These are phyloP conservation scores for Poecilia latipinna DNA, from an alignment of 2,113 vertebrate genomes.

Conservation along the genomic window DNA sequence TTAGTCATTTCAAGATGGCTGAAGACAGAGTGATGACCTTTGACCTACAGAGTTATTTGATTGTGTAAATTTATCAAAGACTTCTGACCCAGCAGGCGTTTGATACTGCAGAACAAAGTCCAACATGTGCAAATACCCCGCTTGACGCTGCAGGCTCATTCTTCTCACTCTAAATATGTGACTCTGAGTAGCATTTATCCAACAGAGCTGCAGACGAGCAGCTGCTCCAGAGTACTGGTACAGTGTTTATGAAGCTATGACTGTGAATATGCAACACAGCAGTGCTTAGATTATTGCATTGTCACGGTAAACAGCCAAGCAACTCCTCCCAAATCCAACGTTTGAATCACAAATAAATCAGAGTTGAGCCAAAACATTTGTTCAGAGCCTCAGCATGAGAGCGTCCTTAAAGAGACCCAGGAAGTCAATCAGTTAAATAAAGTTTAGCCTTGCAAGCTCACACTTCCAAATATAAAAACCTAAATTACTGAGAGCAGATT, in stretches of 20 bases:
- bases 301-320: conserved; percentile 26
- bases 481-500: not conserved
- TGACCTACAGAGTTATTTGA: not conserved
- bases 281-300: conserved; percentile 16
- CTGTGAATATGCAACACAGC: not conserved
- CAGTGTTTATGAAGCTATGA: not conserved
- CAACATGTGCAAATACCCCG: conserved; percentile 22
- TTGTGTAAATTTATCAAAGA: conserved; percentile 14
- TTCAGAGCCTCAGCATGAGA: not conserved
- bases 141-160: not conserved
- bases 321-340: not conserved
- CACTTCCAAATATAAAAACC: not conserved
- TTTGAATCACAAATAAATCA: conserved; percentile 25
- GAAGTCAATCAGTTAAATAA: not conserved
- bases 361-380: conserved; percentile 4
- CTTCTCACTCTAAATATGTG: not conserved
- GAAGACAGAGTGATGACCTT: not conserved
- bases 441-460: not conserved
- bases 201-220: not conserved
- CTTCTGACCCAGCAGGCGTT: conserved; percentile 16
- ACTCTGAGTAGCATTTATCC: not conserved
- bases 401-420: not conserved
- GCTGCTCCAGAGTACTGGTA: not conserved
- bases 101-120: conserved; percentile 56
- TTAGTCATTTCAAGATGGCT: not conserved